Evolutionary conservation across 2,888 invertebrate genomes (phyloP), one percentile per base, ranked within the genome.

Genomic region (Cephalotes varians): DNA sequence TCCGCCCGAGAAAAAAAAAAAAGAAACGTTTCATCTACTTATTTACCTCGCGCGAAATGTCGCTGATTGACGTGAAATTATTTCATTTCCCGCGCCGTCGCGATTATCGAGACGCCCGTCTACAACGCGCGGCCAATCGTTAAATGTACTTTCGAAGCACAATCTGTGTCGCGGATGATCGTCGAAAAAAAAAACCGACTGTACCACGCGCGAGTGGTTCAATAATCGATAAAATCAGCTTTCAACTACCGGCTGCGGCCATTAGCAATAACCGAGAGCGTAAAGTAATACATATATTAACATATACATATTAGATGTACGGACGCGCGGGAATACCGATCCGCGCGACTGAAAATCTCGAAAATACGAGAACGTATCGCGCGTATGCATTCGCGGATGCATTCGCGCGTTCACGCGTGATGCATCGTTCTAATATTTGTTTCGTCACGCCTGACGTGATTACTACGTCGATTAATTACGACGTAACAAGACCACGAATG

Each of bases 191-290:
- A 62, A 73, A 21, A 15, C 5, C 18, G n/a, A 49, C n/a, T 21
- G n/a, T 28, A 40, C 44, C 64, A 21, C 28, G 28, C 28, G 31
- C 56, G 25, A 71, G 56, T n/a, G 34, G 54, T 79, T 79, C 56
- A 79, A 71, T 79, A 56, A 44, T 44, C 56, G 73, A 71, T 58
- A 56, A 79, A 79, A 79, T 79, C 77, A 71, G 72, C 34, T 69
- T 56, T 77, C 54, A 71, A 71, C 72, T 21, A 15, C 31, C 44
- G 18, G 44, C 21, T 25, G 31, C 56, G 21, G 31, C 44, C 77
- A 79, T 47, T 58, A 69, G 72, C 51, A 56, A 71, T 37, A 71
- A 79, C 25, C 12, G 72, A 10, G 44, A 31, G 34, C 7, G 40
- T 40, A 40, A 56, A 56, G 44, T 56, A 79, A 56, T 21, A 67